Evolutionary conservation across 2,113 vertebrate species (phyloP).

Genomic region (Campylomormyrus tamandua): DNA sequence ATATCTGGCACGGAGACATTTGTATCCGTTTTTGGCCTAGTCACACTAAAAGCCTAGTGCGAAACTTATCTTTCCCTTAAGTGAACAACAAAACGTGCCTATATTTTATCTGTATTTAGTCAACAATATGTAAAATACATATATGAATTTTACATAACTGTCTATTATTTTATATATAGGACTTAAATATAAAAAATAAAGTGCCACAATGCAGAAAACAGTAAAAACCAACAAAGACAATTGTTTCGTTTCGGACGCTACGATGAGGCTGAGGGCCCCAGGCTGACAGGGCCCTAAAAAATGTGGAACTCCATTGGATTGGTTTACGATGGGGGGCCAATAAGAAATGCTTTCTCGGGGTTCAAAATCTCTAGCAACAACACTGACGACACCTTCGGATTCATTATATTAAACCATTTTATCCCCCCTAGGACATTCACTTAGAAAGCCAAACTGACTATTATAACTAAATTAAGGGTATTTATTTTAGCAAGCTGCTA

Average conservation of each 20-base stretch:
- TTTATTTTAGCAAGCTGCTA: not conserved
- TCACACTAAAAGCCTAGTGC: not conserved
- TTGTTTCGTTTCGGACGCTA: not conserved
- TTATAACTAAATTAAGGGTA: not conserved
- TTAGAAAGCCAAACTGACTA: not conserved
- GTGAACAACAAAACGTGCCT: not conserved
- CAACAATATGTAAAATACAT: not conserved
- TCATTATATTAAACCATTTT: not conserved
- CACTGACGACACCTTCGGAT: not conserved
- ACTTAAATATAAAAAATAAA: not conserved
- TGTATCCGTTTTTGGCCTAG: not conserved
- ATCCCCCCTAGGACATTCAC: not conserved
- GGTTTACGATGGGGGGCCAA: not conserved
- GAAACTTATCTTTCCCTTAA: not conserved
- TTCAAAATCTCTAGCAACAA: not conserved
- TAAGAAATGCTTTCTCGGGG: not conserved
- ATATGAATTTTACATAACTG: not conserved
- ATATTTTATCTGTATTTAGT: not conserved
- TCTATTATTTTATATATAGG: not conserved
- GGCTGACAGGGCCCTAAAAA: not conserved
- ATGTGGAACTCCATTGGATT: not conserved
- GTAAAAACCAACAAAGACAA: not conserved
- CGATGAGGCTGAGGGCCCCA: not conserved
- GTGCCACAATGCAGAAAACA: not conserved
- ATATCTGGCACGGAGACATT: not conserved